Conservation (phyloP, 2,888 invertebrate genomes). For the Caenorhabditis imperialis region DNA sequence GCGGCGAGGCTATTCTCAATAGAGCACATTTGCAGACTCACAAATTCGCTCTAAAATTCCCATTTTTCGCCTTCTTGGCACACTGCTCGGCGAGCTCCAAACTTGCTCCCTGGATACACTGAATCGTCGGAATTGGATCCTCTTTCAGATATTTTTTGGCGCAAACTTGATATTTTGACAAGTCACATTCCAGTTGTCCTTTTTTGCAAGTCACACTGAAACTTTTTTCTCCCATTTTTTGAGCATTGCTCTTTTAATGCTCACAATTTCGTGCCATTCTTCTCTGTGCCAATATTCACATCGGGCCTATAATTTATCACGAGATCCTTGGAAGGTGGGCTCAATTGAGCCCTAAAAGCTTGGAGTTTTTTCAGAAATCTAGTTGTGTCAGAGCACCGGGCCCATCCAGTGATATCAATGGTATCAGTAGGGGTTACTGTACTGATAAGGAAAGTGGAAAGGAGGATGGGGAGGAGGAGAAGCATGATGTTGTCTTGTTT, state of each 20-base stretch:
- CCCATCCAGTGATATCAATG: neutral
- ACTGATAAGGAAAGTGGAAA: no score
- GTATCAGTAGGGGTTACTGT: no score
- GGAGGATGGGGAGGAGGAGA: no score
- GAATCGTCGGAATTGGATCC: neutral
- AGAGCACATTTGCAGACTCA: no score
- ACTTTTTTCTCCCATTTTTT: no score
- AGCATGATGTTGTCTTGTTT: no score
- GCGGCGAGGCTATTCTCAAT: no score
- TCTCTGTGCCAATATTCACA: no score
- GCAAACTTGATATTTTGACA: neutral
- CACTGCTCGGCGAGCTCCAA: neutral
- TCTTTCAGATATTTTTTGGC: neutral
- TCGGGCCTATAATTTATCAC: neutral
- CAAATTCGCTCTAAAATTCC: neutral
- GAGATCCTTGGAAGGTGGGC: neutral
- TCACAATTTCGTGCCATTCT: no score
- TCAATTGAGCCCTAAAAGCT: neutral
- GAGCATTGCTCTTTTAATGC: no score
- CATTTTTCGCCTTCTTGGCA: neutral
- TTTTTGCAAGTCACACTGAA: neutral
- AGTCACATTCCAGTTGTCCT: conserved; percentile 2
- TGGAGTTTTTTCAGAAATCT: neutral
- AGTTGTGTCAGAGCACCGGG: neutral
- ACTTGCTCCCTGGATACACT: neutral